Evolutionary conservation across 1,140 invertebrate genomes (phyloP).

Genomic region (Argopecten irradians): DNA sequence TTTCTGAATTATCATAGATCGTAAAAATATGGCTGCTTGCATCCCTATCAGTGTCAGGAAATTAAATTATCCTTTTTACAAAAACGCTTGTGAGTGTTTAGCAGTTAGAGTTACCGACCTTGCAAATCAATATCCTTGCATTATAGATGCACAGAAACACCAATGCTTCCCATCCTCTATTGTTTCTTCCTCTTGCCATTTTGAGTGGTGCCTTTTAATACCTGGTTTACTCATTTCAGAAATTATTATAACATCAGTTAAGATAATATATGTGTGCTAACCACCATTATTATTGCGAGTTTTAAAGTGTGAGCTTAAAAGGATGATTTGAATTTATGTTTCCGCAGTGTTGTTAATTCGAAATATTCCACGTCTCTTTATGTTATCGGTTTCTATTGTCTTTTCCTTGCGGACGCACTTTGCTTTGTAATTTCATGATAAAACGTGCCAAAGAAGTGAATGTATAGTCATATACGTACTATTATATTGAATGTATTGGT

Average conservation of each 20-base stretch:
- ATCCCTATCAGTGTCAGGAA: constrained; percentile 7
- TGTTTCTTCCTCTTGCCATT: neutral
- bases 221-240: neutral
- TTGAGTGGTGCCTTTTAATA: neutral
- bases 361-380: neutral
- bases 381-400: neutral
- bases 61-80: constrained; percentile 23
- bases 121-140: constrained; percentile 7
- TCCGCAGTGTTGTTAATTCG: neutral
- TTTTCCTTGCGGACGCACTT: neutral
- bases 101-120: constrained; percentile 20
- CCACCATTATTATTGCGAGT: neutral
- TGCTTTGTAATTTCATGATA: neutral
- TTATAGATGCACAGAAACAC: constrained; percentile 9
- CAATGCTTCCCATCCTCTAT: neutral
- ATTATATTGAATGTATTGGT: too few relatives aligned
- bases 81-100: constrained; percentile 10
- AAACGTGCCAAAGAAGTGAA: neutral
- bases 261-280: neutral
- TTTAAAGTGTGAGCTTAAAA: neutral
- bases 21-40: neutral
- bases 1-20: constrained; percentile 22
- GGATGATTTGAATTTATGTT: neutral
- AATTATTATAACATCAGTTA: neutral
- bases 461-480: too few relatives aligned